Base-by-base conservation (phyloP, 2,113 vertebrate species). In the Chlamydotis undulata region DNA sequence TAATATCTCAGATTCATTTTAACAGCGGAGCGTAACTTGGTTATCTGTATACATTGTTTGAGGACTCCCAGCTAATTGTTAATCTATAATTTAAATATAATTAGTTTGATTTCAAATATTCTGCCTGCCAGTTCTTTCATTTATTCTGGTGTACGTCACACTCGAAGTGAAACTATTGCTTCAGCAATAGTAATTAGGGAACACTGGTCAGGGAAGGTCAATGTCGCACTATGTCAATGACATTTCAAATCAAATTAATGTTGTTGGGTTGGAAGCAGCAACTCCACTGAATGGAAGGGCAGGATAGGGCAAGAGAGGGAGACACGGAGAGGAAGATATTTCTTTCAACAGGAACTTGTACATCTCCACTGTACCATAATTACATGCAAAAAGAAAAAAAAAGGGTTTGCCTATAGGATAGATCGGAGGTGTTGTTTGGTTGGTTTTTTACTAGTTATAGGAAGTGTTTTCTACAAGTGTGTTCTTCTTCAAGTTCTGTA, bases 11-110 rank as follows among this genome's bases (percentile, higher is more conserved):
- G 67, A 81, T 89, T 91, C 70, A 28, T 87, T 96, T 90, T 82
- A 94, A 89, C 69, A 93, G 75, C 74, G 91, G 55, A 96, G 24
- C 39, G 17, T 90, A 93, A 80, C 90, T 90, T 67, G 70, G 39
- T 97, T 96, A 91, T 80, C 90, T 90, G 50, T 69, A 90, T 53
- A 71, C 88, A 68, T 83, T 96, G 93, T 92, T 95, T 86, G 80
- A 91, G 47, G 65, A 87, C 49, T 94, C 78, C 39, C 52, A 83
- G 61, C 57, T 86, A 92, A 94, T 69, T 95, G 91, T 92, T 90
- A 60, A 91, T 78, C 81, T 83, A 61, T 49, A 74, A 79, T 79
- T 96, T 70, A 93, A 95, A 97, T 96, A 95, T 86, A 95, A 91
- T 64, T 91, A 91, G 64, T 92, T 94, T 94, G 87, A 79, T 94